These are phyloP conservation scores for Callorhinus ursinus DNA, from an alignment of 2,113 vertebrate genomes.

Conservation along the genomic window DNA sequence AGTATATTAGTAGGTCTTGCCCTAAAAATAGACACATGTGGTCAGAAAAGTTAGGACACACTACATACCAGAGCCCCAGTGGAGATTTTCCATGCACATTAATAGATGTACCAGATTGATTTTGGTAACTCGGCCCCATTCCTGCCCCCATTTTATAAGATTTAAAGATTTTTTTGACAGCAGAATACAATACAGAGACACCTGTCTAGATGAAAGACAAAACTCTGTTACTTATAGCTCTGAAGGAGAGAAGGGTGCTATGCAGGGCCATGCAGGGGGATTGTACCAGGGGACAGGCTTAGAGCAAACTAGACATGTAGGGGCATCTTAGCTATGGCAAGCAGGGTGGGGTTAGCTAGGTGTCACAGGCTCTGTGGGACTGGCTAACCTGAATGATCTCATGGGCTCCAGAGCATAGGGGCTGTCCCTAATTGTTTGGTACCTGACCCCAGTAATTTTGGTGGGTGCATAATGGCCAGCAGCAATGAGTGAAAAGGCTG, in stretches of 20 bases:
- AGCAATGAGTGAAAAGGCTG: background rate
- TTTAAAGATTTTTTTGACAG: background rate
- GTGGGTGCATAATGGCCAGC: no score
- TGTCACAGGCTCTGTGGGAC: background rate
- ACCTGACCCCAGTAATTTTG: background rate
- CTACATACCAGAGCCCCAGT: background rate
- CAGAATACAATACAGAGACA: background rate
- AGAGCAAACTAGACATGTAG: background rate
- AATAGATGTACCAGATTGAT: background rate
- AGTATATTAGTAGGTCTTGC: background rate
- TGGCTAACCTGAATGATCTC: background rate
- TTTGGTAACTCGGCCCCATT: background rate
- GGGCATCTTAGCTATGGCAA: background rate
- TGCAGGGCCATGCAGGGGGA: background rate
- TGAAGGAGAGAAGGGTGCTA: background rate
- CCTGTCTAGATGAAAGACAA: background rate
- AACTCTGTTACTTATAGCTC: background rate
- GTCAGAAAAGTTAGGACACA: background rate
- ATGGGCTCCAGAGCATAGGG: background rate
- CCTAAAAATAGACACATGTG: background rate
- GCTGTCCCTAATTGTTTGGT: background rate
- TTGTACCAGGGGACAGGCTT: accelerated
- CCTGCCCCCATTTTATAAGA: background rate
- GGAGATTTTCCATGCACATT: background rate
- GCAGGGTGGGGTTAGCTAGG: background rate